Evolutionary conservation across 2,888 invertebrate species (phyloP).

Genomic region (Stegophylla sp.): DNA sequence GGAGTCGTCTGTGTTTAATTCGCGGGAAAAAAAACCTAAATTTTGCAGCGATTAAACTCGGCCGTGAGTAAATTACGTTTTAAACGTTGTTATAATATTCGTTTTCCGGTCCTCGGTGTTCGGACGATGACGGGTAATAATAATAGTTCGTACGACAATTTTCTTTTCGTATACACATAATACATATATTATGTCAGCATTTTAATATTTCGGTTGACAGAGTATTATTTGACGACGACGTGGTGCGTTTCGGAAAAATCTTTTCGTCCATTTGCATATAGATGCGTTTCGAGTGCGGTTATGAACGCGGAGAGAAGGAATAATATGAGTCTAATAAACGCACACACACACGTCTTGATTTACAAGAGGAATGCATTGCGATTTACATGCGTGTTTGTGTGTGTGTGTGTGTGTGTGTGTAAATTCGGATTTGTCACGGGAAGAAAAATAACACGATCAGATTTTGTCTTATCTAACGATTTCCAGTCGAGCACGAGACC

Average conservation of each 20-base stretch:
- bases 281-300: background rate
- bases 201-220: too few relatives aligned
- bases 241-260: background rate
- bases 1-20: too few relatives aligned
- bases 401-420: background rate
- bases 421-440: constrained; percentile 42
- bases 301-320: background rate
- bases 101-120: background rate
- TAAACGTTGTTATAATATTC: too few relatives aligned
- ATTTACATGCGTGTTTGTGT: background rate
- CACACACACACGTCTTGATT: constrained; percentile 22
- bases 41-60: too few relatives aligned
- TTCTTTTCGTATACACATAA: too few relatives aligned
- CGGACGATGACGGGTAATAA: background rate
- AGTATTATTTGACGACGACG: too few relatives aligned
- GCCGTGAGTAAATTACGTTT: too few relatives aligned
- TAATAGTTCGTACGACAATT: too few relatives aligned
- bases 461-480: constrained; percentile 54
- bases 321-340: constrained; percentile 33
- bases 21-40: too few relatives aligned
- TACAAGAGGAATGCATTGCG: constrained; percentile 18
- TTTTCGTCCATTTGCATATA: background rate
- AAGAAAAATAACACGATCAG: constrained; percentile 36
- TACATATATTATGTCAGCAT: too few relatives aligned
- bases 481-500: constrained; percentile 22